These are phyloP conservation scores for Ormyrus pomaceus DNA, from an alignment of 2,888 invertebrate species.

Conservation along the genomic window DNA sequence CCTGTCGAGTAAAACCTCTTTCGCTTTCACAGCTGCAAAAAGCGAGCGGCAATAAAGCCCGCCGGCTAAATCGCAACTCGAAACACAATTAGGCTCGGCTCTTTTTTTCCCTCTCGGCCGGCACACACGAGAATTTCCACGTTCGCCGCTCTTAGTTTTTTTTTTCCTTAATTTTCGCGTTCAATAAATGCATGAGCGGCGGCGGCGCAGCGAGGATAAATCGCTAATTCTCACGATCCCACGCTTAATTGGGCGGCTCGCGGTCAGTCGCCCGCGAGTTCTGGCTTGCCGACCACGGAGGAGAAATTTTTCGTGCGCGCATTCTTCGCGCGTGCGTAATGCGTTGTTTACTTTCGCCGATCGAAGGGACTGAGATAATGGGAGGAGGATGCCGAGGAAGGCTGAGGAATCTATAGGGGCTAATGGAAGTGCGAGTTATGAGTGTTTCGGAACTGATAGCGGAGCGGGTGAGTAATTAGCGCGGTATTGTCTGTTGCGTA, in stretches of 20 bases:
- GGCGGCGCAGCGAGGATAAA: background rate
- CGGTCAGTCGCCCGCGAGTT: background rate
- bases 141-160: background rate
- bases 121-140: background rate
- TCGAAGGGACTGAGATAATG: background rate
- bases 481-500: too few species aligned
- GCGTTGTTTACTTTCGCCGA: constrained; percentile 27
- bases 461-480: background rate
- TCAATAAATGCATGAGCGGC: too few species aligned
- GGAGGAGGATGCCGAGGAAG: background rate
- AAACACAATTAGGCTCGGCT: background rate
- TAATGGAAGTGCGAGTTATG: background rate
- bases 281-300: background rate
- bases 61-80: background rate
- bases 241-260: constrained; percentile 30
- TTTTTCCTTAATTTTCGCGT: background rate
- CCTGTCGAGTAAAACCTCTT: too few species aligned
- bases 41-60: background rate
- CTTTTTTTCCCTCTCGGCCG: too few species aligned
- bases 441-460: background rate
- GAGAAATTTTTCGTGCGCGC: constrained; percentile 1
- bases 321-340: constrained; percentile 44
- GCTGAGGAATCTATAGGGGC: background rate
- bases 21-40: too few species aligned
- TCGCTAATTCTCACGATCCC: constrained; percentile 35